These are phyloP conservation scores for Campaea margaritaria DNA, from an alignment of 2,888 invertebrate genomes.

Conservation along the genomic window DNA sequence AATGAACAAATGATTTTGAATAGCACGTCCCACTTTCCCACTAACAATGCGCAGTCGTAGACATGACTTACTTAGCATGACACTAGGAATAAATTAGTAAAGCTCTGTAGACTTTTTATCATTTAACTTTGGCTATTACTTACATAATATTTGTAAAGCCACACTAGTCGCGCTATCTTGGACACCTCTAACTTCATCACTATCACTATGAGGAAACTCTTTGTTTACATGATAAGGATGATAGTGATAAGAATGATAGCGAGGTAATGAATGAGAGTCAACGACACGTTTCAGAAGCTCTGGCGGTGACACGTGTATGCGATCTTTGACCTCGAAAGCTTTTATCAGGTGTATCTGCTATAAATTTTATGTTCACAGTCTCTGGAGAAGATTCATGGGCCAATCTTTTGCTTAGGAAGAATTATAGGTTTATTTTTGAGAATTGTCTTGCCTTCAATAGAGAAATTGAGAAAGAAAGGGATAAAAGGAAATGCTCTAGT, in stretches of 20 bases:
- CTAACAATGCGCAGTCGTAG: neutral
- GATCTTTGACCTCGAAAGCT: constrained; percentile 17
- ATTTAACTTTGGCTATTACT: constrained; percentile 10
- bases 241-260: constrained; percentile 1
- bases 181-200: constrained; percentile 18
- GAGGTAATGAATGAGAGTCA: constrained; percentile 41
- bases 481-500: no score
- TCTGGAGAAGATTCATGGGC: no score
- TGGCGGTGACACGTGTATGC: constrained; percentile 30
- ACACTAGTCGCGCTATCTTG: constrained; percentile 33
- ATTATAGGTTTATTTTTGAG: no score
- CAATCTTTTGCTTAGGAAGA: no score
- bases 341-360: neutral
- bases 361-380: neutral
- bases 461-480: no score
- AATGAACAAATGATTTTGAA: neutral
- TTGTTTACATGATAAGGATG: constrained; percentile 43
- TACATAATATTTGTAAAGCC: constrained; percentile 36
- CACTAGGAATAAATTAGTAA: neutral
- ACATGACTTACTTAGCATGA: neutral
- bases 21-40: neutral
- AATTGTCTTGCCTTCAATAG: no score
- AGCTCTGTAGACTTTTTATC: neutral
- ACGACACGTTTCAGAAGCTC: constrained; percentile 35
- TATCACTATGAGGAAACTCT: constrained; percentile 38